Percentiles rank a stretch among this genome's conserved stretches.
Conservation (phyloP, 2,888 invertebrate genomes). For the Tigriopus californicus region DNA sequence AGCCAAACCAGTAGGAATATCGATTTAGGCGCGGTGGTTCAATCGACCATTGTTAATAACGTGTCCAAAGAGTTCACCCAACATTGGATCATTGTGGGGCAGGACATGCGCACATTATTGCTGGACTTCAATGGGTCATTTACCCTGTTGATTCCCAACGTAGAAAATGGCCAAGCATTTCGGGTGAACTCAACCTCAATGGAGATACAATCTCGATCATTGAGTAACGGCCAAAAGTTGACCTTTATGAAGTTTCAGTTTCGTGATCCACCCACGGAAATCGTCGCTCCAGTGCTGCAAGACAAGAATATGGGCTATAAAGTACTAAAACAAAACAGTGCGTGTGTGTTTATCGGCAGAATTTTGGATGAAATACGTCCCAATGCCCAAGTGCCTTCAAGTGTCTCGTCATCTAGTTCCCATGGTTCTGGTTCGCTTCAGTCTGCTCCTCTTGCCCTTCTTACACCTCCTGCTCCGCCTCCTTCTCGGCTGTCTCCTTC, state of each 20-base stretch:
- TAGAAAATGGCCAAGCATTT: slow-evolving; percentile 11
- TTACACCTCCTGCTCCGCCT: not conserved
- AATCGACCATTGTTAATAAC: slow-evolving; percentile 4
- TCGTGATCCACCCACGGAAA: not conserved
- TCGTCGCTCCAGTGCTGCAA: slow-evolving; percentile 4
- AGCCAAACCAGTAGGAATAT: not conserved
- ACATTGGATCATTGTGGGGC: slow-evolving; percentile 9
- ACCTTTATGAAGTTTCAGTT: slow-evolving; percentile 14
- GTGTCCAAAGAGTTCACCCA: not conserved
- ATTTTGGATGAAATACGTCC: not conserved
- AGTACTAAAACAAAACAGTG: slow-evolving; percentile 7
- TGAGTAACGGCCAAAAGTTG: slow-evolving; percentile 1
- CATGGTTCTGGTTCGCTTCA: not conserved
- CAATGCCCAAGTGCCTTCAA: not conserved
- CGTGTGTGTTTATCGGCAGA: slow-evolving; percentile 9
- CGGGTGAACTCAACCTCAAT: not conserved
- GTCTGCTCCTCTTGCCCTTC: not conserved
- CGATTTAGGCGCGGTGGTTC: slow-evolving; percentile 3
- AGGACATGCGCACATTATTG: not conserved
- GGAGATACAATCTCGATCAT: not conserved
- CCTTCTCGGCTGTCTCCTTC: not conserved
- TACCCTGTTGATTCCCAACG: slow-evolving; percentile 10
- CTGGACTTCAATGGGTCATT: slow-evolving; percentile 8
- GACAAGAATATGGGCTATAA: slow-evolving; percentile 1
- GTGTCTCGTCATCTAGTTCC: not conserved